A percentile compares a stretch with the other conserved stretches of the same genome.
These are phyloP conservation scores for Lutraria lutraria DNA, from an alignment of 2,888 invertebrate species.

Conservation along the genomic window DNA sequence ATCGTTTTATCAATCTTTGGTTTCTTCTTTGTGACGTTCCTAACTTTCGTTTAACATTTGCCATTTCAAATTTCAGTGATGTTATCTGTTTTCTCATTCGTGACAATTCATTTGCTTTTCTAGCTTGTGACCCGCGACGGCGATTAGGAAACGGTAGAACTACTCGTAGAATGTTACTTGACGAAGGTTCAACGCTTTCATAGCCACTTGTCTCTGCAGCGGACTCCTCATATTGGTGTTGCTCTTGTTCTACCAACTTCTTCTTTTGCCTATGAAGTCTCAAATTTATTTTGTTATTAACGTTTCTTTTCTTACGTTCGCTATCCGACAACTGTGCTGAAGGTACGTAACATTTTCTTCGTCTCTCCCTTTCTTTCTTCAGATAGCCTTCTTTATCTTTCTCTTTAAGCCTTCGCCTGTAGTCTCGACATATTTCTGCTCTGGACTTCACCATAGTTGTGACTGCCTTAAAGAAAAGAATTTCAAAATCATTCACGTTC, in stretches of 20 bases:
- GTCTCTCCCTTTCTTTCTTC: slow-evolving; percentile 40
- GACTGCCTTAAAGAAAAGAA: no score
- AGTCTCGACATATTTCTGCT: slow-evolving; percentile 27
- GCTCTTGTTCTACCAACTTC: not conserved
- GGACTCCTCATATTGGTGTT: not conserved
- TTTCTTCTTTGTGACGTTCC: no score
- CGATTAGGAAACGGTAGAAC: no score
- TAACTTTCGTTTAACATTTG: no score
- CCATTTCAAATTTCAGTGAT: no score
- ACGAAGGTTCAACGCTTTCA: no score
- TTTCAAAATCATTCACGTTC: no score
- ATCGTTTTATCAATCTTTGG: no score
- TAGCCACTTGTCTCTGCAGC: not conserved
- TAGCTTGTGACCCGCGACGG: no score
- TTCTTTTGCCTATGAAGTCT: not conserved
- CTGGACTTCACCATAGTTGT: slow-evolving; percentile 48
- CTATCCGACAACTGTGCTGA: not conserved
- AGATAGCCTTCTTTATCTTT: slow-evolving; percentile 41
- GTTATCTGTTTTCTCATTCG: no score
- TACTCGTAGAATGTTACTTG: no score
- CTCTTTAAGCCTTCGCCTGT: slow-evolving; percentile 40
- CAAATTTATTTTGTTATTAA: slow-evolving; percentile 20
- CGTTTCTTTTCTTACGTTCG: not conserved
- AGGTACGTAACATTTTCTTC: slow-evolving; percentile 19
- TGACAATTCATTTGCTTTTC: no score